phyloP scores from a whole-genome alignment of 2,888 invertebrate species.

The Dusona sp. region DNA sequence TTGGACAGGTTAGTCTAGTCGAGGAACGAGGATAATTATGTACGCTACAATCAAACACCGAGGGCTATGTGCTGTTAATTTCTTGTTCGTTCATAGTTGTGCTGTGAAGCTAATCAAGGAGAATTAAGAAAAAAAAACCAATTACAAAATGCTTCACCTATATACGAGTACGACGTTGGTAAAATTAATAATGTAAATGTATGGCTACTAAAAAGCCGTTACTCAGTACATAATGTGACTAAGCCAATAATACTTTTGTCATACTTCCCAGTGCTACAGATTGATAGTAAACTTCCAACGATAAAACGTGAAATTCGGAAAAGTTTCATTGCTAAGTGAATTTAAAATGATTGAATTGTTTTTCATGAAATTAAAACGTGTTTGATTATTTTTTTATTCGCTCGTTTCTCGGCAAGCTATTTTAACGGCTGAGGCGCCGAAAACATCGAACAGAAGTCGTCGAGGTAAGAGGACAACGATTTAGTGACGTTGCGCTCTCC shows the following conservation, averaged over 20 bases:
- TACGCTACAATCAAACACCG: slow-evolving; percentile 47
- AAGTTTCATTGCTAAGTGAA: not conserved
- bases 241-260: not conserved
- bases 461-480: not conserved
- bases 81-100: not conserved
- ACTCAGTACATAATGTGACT: not conserved
- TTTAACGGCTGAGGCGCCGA: too few relatives aligned
- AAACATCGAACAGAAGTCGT: too few relatives aligned
- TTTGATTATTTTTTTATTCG: too few relatives aligned
- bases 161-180: not conserved
- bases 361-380: not conserved
- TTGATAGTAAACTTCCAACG: not conserved
- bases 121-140: not conserved
- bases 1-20: slow-evolving; percentile 8
- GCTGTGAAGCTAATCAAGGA: not conserved
- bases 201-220: not conserved
- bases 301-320: not conserved
- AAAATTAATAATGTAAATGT: not conserved
- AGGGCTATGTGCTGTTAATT: not conserved
- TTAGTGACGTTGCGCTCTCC: not conserved
- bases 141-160: not conserved
- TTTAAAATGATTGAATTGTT: not conserved
- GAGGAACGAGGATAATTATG: slow-evolving; percentile 38
- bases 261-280: not conserved
- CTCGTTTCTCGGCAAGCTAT: too few relatives aligned